Evolutionary conservation across 2,797 vertebrate genomes (phyloP), one percentile per base, ranked within the genome.

Genomic region (Macropus fuliginosus): DNA sequence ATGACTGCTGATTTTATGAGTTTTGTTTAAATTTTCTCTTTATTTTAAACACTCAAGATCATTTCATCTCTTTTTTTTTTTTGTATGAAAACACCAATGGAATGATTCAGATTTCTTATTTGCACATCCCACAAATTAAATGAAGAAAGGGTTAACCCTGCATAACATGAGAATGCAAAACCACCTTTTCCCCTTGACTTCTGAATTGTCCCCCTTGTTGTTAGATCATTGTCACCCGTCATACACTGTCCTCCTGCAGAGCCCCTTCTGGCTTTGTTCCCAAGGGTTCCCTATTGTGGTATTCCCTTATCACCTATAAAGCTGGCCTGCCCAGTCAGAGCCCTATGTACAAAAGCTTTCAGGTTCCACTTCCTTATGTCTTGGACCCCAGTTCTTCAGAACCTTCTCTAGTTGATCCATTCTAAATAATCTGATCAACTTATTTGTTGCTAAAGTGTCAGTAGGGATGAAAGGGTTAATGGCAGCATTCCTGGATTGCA

Each of bases 381-480:
- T 46, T 46, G 74, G 9, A 18, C 11, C 8, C 21, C 18, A 81
- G 1, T 46, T 24, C 18, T 29, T 50, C 6, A 56, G 93, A 56
- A 50, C 8, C 34, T 16, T n/a, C 3, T 24, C 16, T 40, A 28
- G 16, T 50, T 46, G 91, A 27, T 31, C 54, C n/a, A 59, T n/a
- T 54, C 92, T 92, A n/a, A 54, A 29, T 46, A 93, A 40, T 27
- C 31, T 54, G 34, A 74, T 55, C 55, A 28, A 55, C 55, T 55
- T 93, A 97, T 95, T 92, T 97, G 93, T 91, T n/a, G 54, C 93
- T 93, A 34, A 94, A 95, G 56, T 96, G 92, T 59, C 91, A 96
- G 55, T 54, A 94, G 62, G 92, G 54, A 93, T 40, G 46, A 92
- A 91, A 54, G 90, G 34, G 90, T 94, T 96, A 97, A 97, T 95